phyloP scores from a whole-genome alignment of 2,888 invertebrate species.

The Onchidella celtica region DNA sequence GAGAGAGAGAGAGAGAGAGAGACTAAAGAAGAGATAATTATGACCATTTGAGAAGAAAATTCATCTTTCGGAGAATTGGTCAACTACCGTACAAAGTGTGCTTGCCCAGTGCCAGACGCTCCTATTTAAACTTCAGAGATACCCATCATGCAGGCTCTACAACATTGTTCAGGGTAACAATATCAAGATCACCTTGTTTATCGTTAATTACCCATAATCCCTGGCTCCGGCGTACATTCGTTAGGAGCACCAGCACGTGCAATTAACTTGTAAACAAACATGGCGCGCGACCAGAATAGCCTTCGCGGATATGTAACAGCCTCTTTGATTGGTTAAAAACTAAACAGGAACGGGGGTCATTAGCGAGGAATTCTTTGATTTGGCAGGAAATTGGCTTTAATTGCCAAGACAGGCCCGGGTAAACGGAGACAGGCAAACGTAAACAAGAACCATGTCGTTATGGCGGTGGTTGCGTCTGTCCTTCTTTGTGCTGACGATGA shows the following conservation, averaged over 20 bases:
- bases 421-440: neutral
- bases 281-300: neutral
- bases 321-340: constrained; percentile 18
- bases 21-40: too few species aligned
- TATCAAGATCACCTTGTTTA: constrained; percentile 11
- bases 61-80: too few species aligned
- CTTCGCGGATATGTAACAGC: neutral
- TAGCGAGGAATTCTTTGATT: neutral
- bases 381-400: neutral
- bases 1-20: too few species aligned
- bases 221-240: constrained; percentile 7
- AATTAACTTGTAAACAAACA: constrained; percentile 18
- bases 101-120: too few species aligned
- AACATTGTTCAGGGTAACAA: too few species aligned
- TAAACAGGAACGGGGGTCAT: neutral
- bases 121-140: too few species aligned
- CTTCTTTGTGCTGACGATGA: too few species aligned
- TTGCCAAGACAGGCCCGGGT: neutral
- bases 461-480: too few species aligned
- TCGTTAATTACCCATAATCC: constrained; percentile 7
- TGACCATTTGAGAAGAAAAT: too few species aligned
- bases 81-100: too few species aligned
- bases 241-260: neutral
- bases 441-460: too few species aligned
- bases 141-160: too few species aligned